Evolutionary conservation across 1,140 invertebrate species (phyloP), one percentile per base, ranked within the genome.

Genomic region (Trichonephila inaurata): DNA sequence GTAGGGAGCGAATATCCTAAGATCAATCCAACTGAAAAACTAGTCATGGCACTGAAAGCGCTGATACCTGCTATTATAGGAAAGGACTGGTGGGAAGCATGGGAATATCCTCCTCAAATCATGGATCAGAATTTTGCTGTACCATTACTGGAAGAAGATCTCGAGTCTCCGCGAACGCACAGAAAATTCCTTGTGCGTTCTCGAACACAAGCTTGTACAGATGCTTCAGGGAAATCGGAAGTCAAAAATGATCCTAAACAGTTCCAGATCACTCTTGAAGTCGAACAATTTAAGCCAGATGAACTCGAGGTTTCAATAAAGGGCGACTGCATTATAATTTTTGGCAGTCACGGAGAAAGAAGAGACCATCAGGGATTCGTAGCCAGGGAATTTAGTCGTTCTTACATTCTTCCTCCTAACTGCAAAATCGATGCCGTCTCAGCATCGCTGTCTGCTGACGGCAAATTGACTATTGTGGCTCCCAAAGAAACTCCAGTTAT

Each of bases 1-100:
- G 7, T 51, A 8, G 0, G 51, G 7, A 51, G 51, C 10, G 51
- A 51, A 40, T 40, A 40, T 40, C 33, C 1, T 40, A 4, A 5
- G 51, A 51, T 51, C 51, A 12, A 51, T 51, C 10, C 51, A 51
- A 51, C 51, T 51, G 51, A 12, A 51, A 51, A 19, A 24, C 21
- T 60, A 5, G n/a, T 24, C 19, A 60, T 58, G 82, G 12, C 72
- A 2, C 5, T 6, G 72, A 33, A 40, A 16, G 2, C 4, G 1
- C 14, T 19, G n/a, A 33, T 87, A 40, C 60, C 24, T 3, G 3
- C 12, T 64, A 2, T 64, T 14, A 7, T 87, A 10, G 24, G 60
- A 6, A 62, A 40, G 18, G 61, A 87, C 28, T 87, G 85, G 85
- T 87, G 85, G 85, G n/a, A 62, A 44, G 24, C 85, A 8, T 40